Evolutionary conservation across 1,140 invertebrate species (phyloP).

Genomic region (Nephila pilipes): DNA sequence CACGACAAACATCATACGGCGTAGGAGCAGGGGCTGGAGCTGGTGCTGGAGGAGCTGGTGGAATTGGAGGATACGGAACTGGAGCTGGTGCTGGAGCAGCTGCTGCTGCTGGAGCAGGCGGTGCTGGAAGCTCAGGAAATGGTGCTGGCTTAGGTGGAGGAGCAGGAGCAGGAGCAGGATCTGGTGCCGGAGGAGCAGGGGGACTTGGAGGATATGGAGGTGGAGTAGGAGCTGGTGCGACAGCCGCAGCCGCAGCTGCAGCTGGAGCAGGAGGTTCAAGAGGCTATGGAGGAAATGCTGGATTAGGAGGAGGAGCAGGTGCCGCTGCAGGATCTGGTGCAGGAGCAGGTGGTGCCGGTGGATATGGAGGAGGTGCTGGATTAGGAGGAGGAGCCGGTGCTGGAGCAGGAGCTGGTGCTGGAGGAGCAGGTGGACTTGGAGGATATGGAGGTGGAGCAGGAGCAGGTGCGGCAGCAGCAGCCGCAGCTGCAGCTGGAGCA

Average conservation of each 20-base stretch:
- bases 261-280: too few species aligned
- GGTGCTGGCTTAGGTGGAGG: neutral
- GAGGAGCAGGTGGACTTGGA: neutral
- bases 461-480: too few species aligned
- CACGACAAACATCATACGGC: too few species aligned
- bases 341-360: too few species aligned
- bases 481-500: too few species aligned
- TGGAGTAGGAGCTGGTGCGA: too few species aligned
- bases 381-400: slow-evolving; percentile 27
- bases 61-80: neutral
- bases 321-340: too few species aligned
- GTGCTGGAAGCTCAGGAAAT: neutral
- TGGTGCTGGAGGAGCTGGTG: neutral
- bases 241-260: neutral
- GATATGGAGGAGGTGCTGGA: too few species aligned
- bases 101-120: neutral
- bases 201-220: neutral
- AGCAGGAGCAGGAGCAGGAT: neutral
- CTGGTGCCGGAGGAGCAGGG: neutral
- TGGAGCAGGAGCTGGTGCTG: neutral
- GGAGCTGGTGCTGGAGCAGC: neutral
- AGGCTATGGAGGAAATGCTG: too few species aligned
- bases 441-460: too few species aligned
- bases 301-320: neutral
- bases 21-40: neutral